Conservation (phyloP, 2,797 vertebrate species). For the Sparidentex hasta region DNA sequence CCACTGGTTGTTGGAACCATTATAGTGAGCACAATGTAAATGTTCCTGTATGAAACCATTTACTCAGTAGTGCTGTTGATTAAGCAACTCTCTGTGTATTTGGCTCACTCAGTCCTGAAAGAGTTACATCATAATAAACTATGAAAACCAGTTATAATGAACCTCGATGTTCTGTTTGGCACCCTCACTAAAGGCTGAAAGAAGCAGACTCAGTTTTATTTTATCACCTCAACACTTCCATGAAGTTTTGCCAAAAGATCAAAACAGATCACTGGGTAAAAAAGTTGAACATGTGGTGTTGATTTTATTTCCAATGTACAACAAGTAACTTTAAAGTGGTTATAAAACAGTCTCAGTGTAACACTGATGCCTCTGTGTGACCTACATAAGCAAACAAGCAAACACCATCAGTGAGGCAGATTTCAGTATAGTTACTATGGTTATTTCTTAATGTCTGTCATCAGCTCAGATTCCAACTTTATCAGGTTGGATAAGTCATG, state of each 20-base stretch:
- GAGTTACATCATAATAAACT: neutral
- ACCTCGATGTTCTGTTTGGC: neutral
- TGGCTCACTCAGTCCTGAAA: neutral
- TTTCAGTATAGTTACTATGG: too few species aligned
- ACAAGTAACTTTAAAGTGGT: too few species aligned
- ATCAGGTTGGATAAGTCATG: too few species aligned
- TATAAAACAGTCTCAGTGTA: too few species aligned
- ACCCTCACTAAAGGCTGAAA: neutral
- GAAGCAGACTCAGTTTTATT: neutral
- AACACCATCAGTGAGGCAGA: too few species aligned
- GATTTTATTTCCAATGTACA: neutral
- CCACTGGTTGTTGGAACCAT: slow-evolving; percentile 15
- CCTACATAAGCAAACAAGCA: too few species aligned
- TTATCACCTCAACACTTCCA: neutral
- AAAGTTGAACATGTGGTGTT: neutral
- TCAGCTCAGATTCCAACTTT: too few species aligned
- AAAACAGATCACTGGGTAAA: neutral
- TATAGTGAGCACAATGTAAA: slow-evolving; percentile 21
- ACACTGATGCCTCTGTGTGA: too few species aligned
- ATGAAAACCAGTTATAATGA: neutral
- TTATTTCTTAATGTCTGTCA: too few species aligned
- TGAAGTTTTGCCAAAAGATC: neutral
- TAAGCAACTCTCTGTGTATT: neutral
- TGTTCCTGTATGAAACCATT: slow-evolving; percentile 6
- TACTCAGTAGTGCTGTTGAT: neutral